Evolutionary conservation across 2,888 invertebrate genomes (phyloP), one percentile per base, ranked within the genome.

Genomic region (Candidula unifasciata): DNA sequence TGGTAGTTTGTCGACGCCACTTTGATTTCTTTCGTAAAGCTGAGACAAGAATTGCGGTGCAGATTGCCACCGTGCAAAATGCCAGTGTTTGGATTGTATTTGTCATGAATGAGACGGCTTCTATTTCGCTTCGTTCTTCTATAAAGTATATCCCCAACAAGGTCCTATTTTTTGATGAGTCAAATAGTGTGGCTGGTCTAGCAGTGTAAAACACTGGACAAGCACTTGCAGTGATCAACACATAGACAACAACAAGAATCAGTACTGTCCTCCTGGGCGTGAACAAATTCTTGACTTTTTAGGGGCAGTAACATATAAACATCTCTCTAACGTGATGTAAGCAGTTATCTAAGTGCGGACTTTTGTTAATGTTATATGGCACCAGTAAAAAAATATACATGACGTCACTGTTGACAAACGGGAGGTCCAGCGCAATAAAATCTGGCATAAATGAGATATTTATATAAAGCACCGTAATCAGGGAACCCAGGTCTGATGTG

Each of bases 241-340:
- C 21, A 13, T 35, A 60, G 6, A 57, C 33, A 35, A 33, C 6
- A 24, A 57, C 33, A 35, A 60, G 60, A 60, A 2, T 30, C 18
- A 60, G 16, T 0, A 77, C 24, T 2, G 60, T 60, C 33, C 77
- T 57, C 24, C 57, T 77, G 3, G 57, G 30, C 6, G 57, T 77
- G 21, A 77, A 60, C 24, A 77, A 13, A 60, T 57, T 33, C 21
- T 60, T 30, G 21, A 77, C 60, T 30, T 30, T 77, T 33, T 18
- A 3, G 77, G 77, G 21, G 57, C 13, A 24, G 30, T 16, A 30
- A 77, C 77, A 77, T 57, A 77, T 8, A 77, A 13, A 30, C 77
- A 77, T 30, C 77, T 57, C 30, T 77, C 77, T 6, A 77, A 35
- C 2, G 77, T 77, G 6, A 60, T 77, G 24, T 35, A 77, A 21